Percentiles rank a stretch among this genome's conserved stretches.
phyloP scores from a whole-genome alignment of 2,888 invertebrate species.

The Poecilobothrus nobilitatus region DNA sequence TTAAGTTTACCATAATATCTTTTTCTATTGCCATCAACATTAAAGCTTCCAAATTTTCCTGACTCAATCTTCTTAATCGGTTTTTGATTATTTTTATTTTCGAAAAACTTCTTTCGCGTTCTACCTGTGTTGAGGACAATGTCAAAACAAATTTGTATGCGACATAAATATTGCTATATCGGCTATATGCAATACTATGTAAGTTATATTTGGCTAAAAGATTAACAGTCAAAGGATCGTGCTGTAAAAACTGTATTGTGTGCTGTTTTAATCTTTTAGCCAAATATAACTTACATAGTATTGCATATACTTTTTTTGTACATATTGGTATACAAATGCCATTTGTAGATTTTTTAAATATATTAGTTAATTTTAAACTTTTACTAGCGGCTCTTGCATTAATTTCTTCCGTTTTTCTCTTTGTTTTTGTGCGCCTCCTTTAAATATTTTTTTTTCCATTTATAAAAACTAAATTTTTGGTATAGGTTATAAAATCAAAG shows the following conservation, averaged over 20 bases:
- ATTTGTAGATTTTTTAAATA: too few relatives aligned
- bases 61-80: conserved; percentile 9
- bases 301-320: too few relatives aligned
- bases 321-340: too few relatives aligned
- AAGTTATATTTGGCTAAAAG: conserved; percentile 9
- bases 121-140: conserved; percentile 11
- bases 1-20: conserved; percentile 5
- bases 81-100: neutral
- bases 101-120: conserved; percentile 10
- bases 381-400: too few relatives aligned
- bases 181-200: conserved; percentile 9
- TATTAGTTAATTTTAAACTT: too few relatives aligned
- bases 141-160: conserved; percentile 12
- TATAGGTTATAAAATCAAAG: neutral
- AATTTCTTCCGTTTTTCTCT: too few relatives aligned
- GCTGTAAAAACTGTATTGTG: too few relatives aligned
- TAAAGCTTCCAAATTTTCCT: conserved; percentile 10
- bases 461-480: neutral
- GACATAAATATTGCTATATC: conserved; percentile 11
- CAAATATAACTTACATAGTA: conserved; percentile 9
- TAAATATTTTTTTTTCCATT: too few relatives aligned
- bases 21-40: conserved; percentile 9
- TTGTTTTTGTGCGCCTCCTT: too few relatives aligned
- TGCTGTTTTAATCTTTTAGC: conserved; percentile 9
- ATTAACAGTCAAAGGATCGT: too few relatives aligned